Evolutionary conservation across 2,797 vertebrate species (phyloP).

Genomic region (Chrysolophus pictus): DNA sequence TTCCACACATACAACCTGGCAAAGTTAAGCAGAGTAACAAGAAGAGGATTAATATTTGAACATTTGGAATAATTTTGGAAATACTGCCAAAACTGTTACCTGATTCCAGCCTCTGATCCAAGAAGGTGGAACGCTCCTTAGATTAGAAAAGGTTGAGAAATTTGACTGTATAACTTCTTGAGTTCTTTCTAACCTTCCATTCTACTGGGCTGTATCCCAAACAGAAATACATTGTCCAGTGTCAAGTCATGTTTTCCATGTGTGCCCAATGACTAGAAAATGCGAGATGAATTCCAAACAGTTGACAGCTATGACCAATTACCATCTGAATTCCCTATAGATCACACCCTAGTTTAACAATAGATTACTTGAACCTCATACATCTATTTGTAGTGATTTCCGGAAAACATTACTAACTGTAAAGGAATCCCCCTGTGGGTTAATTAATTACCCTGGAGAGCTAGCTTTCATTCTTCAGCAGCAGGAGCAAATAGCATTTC

Average conservation of each 20-base stretch:
- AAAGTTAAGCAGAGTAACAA: not conserved
- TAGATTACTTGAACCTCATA: constrained; percentile 61
- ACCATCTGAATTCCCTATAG: constrained; percentile 39
- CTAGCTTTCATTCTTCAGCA: constrained; percentile 50
- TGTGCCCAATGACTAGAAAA: not conserved
- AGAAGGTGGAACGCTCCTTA: accelerated
- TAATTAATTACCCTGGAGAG: constrained; percentile 67
- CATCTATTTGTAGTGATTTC: constrained; percentile 51
- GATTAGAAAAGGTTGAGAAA: not conserved
- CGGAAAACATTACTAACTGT: constrained; percentile 52
- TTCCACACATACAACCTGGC: not conserved
- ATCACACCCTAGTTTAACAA: constrained; percentile 65
- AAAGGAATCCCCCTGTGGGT: constrained; percentile 42
- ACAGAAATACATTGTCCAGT: not conserved
- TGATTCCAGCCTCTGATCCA: not conserved
- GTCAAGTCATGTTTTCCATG: not conserved
- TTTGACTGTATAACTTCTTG: accelerated
- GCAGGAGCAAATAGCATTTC: constrained; percentile 42
- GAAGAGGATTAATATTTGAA: not conserved
- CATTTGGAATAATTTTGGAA: not conserved
- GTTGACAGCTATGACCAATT: constrained; percentile 39
- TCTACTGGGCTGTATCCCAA: not conserved
- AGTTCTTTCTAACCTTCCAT: not conserved
- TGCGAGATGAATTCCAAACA: constrained; percentile 4
- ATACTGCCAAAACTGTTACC: not conserved